Conservation (phyloP, 2,888 invertebrate species). For the Trissonchulus sp. region DNA sequence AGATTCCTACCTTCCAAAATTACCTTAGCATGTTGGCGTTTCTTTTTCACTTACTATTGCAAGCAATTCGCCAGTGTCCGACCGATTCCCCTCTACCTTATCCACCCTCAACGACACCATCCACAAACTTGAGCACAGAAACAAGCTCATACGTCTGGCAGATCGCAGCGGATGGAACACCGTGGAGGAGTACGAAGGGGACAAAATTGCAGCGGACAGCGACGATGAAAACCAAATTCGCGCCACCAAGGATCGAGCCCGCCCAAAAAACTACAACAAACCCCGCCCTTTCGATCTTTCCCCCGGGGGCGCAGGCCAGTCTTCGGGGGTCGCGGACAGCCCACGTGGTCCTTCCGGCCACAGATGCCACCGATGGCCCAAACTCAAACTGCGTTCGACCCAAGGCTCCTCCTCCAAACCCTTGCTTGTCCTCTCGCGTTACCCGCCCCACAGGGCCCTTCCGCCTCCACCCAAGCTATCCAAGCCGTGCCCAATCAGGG, state of each 20-base stretch:
- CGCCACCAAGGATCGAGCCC: background rate
- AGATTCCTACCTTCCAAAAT: too few species aligned
- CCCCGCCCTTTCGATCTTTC: background rate
- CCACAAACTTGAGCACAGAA: background rate
- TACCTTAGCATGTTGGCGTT: too few species aligned
- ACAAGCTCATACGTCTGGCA: background rate
- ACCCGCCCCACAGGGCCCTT: background rate
- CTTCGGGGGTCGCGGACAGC: background rate
- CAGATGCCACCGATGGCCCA: too few species aligned
- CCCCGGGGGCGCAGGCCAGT: background rate
- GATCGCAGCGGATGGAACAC: conserved; percentile 6
- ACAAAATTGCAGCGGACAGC: background rate
- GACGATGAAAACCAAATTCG: conserved; percentile 12
- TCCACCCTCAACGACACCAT: background rate
- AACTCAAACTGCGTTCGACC: too few species aligned
- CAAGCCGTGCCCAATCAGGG: background rate
- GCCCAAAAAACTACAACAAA: background rate
- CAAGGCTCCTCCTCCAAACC: too few species aligned
- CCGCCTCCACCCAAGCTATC: background rate
- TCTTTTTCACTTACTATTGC: too few species aligned
- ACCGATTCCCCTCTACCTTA: background rate
- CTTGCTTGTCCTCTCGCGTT: background rate
- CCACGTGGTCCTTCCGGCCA: too few species aligned
- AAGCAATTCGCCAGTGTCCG: too few species aligned
- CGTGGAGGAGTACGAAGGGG: conserved; percentile 10